These are phyloP conservation scores for Drosophila aldrichi DNA, from an alignment of 2,888 invertebrate species.

Conservation along the genomic window DNA sequence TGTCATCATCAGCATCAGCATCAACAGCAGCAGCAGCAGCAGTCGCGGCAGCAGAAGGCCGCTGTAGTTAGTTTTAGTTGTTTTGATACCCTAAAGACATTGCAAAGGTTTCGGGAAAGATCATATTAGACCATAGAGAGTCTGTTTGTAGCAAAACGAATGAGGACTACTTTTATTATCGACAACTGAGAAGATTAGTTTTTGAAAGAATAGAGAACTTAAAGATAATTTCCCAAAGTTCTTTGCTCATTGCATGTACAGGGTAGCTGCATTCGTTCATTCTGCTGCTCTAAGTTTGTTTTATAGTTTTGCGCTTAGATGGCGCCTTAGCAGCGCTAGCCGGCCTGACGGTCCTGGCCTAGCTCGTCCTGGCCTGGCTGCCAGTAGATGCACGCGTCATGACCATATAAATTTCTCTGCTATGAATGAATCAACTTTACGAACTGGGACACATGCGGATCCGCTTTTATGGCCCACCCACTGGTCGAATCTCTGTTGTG, in stretches of 20 bases:
- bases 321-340: conserved; percentile 3
- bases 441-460: conserved; percentile 72
- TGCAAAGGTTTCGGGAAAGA: background rate
- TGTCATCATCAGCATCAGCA: conserved; percentile 53
- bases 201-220: background rate
- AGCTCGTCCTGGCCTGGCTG: background rate
- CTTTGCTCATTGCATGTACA: background rate
- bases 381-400: conserved; percentile 49
- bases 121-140: background rate
- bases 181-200: background rate
- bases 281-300: background rate
- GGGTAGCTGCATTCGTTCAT: conserved; percentile 4
- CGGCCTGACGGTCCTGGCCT: background rate
- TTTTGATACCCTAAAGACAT: conserved; percentile 22
- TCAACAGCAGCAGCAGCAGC: background rate
- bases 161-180: background rate
- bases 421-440: conserved; percentile 80
- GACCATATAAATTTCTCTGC: conserved; percentile 74
- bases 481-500: conserved; percentile 30
- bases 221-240: background rate
- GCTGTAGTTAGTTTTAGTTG: conserved; percentile 48
- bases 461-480: conserved; percentile 71
- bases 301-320: conserved; percentile 7
- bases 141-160: background rate
- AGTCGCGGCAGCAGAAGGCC: conserved; percentile 5